These are phyloP conservation scores for Gnathonemus echidnorhynchus DNA, from an alignment of 2,113 vertebrate species.

Conservation along the genomic window DNA sequence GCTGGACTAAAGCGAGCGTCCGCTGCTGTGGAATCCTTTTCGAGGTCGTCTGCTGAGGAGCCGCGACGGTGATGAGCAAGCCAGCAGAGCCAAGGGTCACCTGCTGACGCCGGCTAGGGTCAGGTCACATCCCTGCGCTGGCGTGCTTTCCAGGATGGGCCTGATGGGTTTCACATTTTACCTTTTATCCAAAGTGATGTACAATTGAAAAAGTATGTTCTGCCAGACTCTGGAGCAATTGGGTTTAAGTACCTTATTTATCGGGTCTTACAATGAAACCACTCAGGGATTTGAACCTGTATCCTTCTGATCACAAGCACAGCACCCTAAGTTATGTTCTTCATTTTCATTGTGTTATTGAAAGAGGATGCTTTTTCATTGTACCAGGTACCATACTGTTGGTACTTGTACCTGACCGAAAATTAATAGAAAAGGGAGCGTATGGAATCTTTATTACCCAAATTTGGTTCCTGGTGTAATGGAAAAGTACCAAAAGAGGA, in stretches of 20 bases:
- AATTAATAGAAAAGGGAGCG: neutral
- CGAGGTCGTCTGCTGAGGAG: neutral
- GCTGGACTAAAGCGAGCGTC: neutral
- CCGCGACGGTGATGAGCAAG: neutral
- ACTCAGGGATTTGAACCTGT: neutral
- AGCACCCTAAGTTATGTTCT: neutral
- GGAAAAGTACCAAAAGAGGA: too few species aligned
- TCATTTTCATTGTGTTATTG: neutral
- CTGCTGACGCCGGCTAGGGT: neutral
- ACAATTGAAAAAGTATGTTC: neutral
- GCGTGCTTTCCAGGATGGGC: neutral
- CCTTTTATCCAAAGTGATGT: neutral
- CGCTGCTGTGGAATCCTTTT: neutral
- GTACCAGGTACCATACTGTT: neutral
- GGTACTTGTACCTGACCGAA: neutral
- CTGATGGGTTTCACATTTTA: neutral
- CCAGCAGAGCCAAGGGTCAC: neutral
- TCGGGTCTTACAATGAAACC: neutral
- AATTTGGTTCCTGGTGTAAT: too few species aligned
- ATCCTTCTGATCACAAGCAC: neutral
- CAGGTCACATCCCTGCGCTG: neutral
- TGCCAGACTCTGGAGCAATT: neutral
- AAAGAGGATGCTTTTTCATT: neutral
- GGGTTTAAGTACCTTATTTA: neutral
- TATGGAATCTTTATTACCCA: too few species aligned